phyloP scores from a whole-genome alignment of 1,140 invertebrate genomes.

The Apocrypta bakeri region DNA sequence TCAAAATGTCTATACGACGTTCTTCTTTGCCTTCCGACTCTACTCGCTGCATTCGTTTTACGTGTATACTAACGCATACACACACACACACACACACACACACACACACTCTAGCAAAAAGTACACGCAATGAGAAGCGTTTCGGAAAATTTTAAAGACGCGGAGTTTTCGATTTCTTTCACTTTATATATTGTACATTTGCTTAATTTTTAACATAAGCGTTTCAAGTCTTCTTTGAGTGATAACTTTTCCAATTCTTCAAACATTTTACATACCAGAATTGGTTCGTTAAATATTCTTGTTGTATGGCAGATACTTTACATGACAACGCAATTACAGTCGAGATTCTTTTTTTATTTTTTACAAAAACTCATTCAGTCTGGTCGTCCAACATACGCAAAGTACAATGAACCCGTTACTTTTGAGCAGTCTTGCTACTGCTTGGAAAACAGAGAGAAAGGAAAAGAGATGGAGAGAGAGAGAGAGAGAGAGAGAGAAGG shows the following conservation, averaged over 20 bases:
- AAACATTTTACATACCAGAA: background rate
- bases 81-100: background rate
- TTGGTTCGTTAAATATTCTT: background rate
- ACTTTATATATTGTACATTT: too few species aligned
- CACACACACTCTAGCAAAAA: too few species aligned
- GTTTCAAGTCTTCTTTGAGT: too few species aligned
- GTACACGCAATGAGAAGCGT: too few species aligned
- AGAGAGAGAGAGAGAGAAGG: conserved; percentile 5
- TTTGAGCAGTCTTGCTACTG: background rate
- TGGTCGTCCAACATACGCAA: background rate
- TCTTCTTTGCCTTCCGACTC: background rate
- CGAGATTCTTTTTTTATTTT: conserved; percentile 30
- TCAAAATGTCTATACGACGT: background rate
- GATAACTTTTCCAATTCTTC: background rate
- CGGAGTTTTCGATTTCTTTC: background rate
- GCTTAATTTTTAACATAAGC: too few species aligned
- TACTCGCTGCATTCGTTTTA: background rate
- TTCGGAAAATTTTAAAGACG: background rate
- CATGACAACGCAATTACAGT: background rate
- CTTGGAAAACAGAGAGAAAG: background rate
- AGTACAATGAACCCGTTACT: conserved; percentile 12
- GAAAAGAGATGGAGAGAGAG: background rate
- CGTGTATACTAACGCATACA: background rate
- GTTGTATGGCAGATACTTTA: background rate
- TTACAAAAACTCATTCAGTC: background rate